Conservation (phyloP, 2,888 invertebrate species). For the Petrolisthes cinctipes region DNA sequence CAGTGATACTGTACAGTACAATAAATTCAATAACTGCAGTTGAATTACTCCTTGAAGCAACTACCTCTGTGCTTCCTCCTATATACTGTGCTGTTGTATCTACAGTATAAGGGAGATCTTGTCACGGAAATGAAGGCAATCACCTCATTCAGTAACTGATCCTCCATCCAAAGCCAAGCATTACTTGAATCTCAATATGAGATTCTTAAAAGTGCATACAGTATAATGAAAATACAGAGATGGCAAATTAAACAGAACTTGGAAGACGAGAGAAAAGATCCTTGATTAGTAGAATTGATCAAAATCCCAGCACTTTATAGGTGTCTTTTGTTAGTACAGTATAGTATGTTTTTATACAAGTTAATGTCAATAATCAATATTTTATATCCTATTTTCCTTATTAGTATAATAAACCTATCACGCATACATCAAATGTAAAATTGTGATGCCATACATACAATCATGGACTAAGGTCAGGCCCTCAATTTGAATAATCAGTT, state of each 20-base stretch:
- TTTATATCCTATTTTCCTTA: not conserved
- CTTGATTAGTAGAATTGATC: not conserved
- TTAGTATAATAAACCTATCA: not conserved
- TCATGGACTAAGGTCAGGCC: no score
- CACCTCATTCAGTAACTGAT: not conserved
- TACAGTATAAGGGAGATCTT: not conserved
- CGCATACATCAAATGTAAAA: no score
- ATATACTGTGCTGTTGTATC: not conserved
- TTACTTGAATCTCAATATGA: slow-evolving; percentile 39
- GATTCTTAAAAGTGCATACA: slow-evolving; percentile 32
- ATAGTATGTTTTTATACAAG: not conserved
- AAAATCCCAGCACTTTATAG: not conserved
- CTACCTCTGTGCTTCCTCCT: not conserved
- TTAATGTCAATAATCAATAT: not conserved
- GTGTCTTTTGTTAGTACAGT: not conserved
- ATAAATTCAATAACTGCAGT: not conserved
- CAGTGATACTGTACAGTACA: not conserved
- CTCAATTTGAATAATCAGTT: no score
- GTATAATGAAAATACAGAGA: not conserved
- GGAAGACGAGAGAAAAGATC: slow-evolving; percentile 37
- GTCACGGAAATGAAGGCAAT: not conserved
- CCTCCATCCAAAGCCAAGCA: slow-evolving; percentile 17
- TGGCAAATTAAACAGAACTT: slow-evolving; percentile 11
- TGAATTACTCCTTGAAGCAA: not conserved
- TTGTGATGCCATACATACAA: no score